Conservation (phyloP, 2,797 vertebrate genomes). For the Pelobates cultripes region DNA sequence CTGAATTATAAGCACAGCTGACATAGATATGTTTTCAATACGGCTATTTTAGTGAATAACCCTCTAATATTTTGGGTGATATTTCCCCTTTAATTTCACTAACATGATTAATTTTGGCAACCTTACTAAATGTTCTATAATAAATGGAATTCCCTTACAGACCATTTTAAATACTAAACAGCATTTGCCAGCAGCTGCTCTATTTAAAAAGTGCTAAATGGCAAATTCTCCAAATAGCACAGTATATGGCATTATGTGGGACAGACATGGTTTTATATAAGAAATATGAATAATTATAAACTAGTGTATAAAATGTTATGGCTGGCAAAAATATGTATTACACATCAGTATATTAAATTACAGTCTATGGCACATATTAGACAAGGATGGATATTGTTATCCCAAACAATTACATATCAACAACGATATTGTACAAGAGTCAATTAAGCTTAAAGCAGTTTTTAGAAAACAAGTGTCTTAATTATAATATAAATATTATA, state of each 20-base stretch:
- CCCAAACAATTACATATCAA: no score
- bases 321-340: slow-evolving; percentile 5
- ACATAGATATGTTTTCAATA: no score
- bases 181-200: slow-evolving; percentile 43
- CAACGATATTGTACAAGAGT: no score
- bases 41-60: no score
- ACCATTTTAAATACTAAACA: slow-evolving; percentile 17
- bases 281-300: slow-evolving; percentile 16
- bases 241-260: slow-evolving; percentile 18
- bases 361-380: no score
- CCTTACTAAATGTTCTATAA: slow-evolving; percentile 26
- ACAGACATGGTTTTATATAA: slow-evolving; percentile 7
- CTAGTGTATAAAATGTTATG: background rate
- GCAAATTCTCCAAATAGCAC: slow-evolving; percentile 26
- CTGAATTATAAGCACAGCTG: no score
- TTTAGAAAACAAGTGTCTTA: no score
- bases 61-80: no score
- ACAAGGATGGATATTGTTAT: background rate
- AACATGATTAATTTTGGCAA: slow-evolving; percentile 1
- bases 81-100: background rate
- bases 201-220: slow-evolving; percentile 33
- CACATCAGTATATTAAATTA: background rate
- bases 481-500: no score
- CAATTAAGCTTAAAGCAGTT: no score
- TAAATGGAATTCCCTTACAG: slow-evolving; percentile 31